Percentiles rank a stretch among this genome's conserved stretches.
These are phyloP conservation scores for Diploscapter pachys DNA, from an alignment of 1,140 invertebrate species.

Conservation along the genomic window DNA sequence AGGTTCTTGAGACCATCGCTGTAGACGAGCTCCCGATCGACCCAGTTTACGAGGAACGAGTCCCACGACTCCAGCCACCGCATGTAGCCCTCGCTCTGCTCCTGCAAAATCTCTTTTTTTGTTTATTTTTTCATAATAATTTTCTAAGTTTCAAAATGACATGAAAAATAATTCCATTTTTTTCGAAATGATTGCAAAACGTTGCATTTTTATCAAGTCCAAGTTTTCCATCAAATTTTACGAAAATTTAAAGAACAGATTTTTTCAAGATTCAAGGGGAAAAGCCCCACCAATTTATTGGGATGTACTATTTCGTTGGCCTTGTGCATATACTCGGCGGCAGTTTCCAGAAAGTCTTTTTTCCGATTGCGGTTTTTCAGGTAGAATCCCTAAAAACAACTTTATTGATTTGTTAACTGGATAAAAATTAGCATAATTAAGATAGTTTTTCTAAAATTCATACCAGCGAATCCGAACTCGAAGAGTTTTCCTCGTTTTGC, in stretches of 20 bases:
- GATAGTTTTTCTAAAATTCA: background rate
- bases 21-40: slow-evolving; percentile 7
- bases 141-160: too few relatives aligned
- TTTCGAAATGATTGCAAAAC: too few relatives aligned
- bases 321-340: slow-evolving; percentile 34
- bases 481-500: slow-evolving; percentile 23
- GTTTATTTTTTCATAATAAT: too few relatives aligned
- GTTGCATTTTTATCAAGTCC: too few relatives aligned
- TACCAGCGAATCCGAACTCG: slow-evolving; percentile 18
- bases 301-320: slow-evolving; percentile 31
- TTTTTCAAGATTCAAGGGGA: background rate
- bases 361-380: slow-evolving; percentile 3
- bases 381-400: background rate
- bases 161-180: too few relatives aligned
- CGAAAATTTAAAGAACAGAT: too few relatives aligned
- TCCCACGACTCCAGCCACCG: slow-evolving; percentile 42
- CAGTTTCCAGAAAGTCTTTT: slow-evolving; percentile 35
- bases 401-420: too few relatives aligned
- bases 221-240: too few relatives aligned
- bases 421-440: too few relatives aligned
- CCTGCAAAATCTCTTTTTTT: slow-evolving; percentile 30
- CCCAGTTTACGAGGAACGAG: slow-evolving; percentile 38
- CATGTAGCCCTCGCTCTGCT: slow-evolving; percentile 40
- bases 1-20: slow-evolving; percentile 36
- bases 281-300: slow-evolving; percentile 18